phyloP scores from a whole-genome alignment of 2,113 vertebrate species.

The Australoheros scitulus region DNA sequence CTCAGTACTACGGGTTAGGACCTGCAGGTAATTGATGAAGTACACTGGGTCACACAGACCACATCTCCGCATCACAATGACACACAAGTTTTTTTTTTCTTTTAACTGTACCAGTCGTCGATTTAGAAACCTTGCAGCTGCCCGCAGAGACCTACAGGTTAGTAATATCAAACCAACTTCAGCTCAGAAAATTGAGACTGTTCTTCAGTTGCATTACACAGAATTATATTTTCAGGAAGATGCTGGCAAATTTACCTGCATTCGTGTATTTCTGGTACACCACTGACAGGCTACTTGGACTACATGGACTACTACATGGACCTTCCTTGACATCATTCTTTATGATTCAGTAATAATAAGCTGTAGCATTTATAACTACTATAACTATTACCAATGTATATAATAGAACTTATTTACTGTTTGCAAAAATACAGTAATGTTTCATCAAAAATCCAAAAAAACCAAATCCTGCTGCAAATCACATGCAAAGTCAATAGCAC shows the following conservation, averaged over 20 bases:
- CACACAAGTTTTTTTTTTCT: not conserved
- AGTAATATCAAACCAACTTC: not conserved
- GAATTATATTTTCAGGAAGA: not conserved
- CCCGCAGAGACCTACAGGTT: not conserved
- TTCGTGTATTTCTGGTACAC: not conserved
- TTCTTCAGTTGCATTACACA: not conserved
- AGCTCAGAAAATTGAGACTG: not conserved
- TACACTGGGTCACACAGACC: slow-evolving; percentile 17
- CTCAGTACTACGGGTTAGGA: slow-evolving; percentile 45
- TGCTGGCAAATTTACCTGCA: not conserved
- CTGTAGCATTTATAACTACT: too few species aligned
- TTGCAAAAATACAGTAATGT: too few species aligned
- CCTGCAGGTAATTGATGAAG: slow-evolving; percentile 67
- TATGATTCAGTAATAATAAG: not conserved
- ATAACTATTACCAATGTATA: too few species aligned
- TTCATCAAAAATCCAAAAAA: too few species aligned
- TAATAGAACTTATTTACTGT: too few species aligned
- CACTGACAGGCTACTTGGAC: not conserved
- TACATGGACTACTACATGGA: not conserved
- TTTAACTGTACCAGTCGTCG: not conserved
- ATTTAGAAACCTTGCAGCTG: not conserved
- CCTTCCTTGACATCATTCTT: not conserved
- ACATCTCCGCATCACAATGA: slow-evolving; percentile 17
- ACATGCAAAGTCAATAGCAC: too few species aligned
- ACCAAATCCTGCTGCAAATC: too few species aligned